Percentiles rank a stretch among this genome's conserved stretches.
Conservation (phyloP, 2,888 invertebrate species). For the Masnerella sp. region DNA sequence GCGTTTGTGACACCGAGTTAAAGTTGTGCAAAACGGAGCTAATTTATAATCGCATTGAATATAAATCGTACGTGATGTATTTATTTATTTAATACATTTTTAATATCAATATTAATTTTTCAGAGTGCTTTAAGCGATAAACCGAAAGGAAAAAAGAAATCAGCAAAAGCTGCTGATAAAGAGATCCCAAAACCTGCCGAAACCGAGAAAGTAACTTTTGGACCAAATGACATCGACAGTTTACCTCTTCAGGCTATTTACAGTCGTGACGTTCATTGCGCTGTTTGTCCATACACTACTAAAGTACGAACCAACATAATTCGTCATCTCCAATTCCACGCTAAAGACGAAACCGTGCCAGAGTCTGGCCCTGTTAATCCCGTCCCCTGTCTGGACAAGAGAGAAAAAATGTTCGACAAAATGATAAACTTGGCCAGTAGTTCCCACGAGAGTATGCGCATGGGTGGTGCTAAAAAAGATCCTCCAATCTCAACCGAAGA, state of each 20-base stretch:
- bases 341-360: constrained; percentile 81
- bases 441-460: constrained; percentile 78
- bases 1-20: too few species aligned
- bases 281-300: constrained; percentile 83
- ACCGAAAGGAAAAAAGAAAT: constrained; percentile 66
- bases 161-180: constrained; percentile 61
- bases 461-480: constrained; percentile 71
- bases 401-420: constrained; percentile 89
- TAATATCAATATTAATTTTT: too few species aligned
- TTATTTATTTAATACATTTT: too few species aligned
- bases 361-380: constrained; percentile 88
- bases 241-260: constrained; percentile 84
- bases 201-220: constrained; percentile 72
- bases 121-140: constrained; percentile 55
- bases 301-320: constrained; percentile 86
- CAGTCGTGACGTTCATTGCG: constrained; percentile 81
- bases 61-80: too few species aligned
- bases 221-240: constrained; percentile 82
- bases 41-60: too few species aligned
- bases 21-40: too few species aligned
- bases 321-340: constrained; percentile 84
- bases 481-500: constrained; percentile 60
- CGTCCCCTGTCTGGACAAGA: constrained; percentile 87
- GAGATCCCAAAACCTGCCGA: constrained; percentile 64
- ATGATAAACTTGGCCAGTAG: constrained; percentile 91